Percentiles rank a stretch among this genome's conserved stretches.
These are phyloP conservation scores for Peromyscus nudipes DNA, from an alignment of 2,797 vertebrate genomes.

Conservation along the genomic window DNA sequence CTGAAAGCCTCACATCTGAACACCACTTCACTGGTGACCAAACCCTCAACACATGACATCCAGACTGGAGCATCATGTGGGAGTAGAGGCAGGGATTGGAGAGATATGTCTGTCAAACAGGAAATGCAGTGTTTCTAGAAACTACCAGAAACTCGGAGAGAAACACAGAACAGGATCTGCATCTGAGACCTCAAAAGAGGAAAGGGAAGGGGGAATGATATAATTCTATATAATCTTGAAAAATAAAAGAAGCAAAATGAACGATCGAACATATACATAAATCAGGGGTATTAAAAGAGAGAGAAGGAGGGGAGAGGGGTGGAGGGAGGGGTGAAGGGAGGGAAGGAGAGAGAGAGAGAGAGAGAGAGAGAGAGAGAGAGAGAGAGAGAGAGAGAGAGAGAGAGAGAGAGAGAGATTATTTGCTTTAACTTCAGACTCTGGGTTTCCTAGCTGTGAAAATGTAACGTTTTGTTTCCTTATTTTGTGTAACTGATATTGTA, in stretches of 20 bases:
- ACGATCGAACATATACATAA: neutral
- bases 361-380: too few species aligned
- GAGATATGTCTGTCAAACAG: neutral
- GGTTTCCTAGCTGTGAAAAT: neutral
- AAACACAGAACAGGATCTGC: neutral
- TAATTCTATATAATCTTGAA: neutral
- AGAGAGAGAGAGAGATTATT: too few species aligned
- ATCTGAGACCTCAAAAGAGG: neutral
- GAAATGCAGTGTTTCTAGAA: neutral
- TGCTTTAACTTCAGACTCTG: neutral
- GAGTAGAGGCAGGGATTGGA: neutral
- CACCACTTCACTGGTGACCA: neutral
- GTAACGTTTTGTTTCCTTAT: neutral
- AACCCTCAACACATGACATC: fast-evolving
- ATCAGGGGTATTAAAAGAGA: neutral
- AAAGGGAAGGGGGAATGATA: neutral
- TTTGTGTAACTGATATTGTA: neutral
- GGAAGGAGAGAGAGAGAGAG: neutral
- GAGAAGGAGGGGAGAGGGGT: neutral
- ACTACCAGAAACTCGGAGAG: neutral
- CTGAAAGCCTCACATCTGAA: neutral
- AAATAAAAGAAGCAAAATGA: neutral
- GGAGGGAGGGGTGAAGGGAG: neutral
- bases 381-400: too few species aligned
- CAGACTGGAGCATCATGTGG: neutral